These are phyloP conservation scores for Aphidius gifuensis DNA, from an alignment of 1,140 invertebrate species.

Conservation along the genomic window DNA sequence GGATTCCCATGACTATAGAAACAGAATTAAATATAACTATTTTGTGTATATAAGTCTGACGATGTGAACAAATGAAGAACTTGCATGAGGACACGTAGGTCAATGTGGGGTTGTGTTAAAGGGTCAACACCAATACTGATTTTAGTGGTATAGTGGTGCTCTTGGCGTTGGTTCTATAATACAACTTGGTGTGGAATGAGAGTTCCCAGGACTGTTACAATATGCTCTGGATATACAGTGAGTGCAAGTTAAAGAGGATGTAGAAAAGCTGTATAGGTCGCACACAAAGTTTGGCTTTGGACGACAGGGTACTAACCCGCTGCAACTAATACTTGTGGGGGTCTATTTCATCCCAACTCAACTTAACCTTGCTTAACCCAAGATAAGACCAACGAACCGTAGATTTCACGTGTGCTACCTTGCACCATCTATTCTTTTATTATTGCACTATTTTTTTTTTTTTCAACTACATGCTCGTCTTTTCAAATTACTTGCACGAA, in stretches of 20 bases:
- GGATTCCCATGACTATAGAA: constrained; percentile 12
- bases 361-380: constrained; percentile 36
- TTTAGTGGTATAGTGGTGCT: too few relatives aligned
- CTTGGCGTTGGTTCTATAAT: too few relatives aligned
- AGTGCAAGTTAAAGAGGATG: background rate
- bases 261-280: background rate
- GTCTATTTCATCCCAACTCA: constrained; percentile 32
- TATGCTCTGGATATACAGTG: background rate
- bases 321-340: constrained; percentile 35
- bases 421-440: too few relatives aligned
- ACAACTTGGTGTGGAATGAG: too few relatives aligned
- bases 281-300: constrained; percentile 32
- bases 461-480: too few relatives aligned
- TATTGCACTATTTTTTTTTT: too few relatives aligned
- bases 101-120: constrained; percentile 8
- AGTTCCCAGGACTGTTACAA: background rate
- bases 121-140: constrained; percentile 1
- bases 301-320: constrained; percentile 32
- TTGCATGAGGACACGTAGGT: constrained; percentile 9
- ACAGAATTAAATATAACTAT: too few relatives aligned
- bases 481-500: too few relatives aligned
- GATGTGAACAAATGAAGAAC: constrained; percentile 13
- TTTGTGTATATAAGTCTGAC: constrained; percentile 3
- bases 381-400: constrained; percentile 40
- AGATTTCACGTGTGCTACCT: constrained; percentile 15